Evolutionary conservation across 2,113 vertebrate genomes (phyloP).

Genomic region (Corvus moneduloides): DNA sequence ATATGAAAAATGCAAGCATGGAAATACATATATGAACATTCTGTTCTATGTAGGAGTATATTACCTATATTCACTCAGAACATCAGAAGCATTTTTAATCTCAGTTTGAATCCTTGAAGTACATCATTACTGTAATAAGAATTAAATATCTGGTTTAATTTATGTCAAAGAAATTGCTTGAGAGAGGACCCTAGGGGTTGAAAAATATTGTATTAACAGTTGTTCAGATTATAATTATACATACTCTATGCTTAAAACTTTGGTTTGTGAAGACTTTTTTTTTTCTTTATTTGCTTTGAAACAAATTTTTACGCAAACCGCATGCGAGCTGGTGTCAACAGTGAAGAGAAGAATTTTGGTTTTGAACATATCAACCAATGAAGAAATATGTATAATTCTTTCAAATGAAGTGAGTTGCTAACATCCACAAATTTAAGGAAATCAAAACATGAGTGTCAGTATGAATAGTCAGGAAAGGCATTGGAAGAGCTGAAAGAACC

Average conservation of each 20-base stretch:
- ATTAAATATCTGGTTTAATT: background rate
- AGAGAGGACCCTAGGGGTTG: background rate
- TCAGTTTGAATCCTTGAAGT: background rate
- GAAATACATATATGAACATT: background rate
- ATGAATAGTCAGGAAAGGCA: background rate
- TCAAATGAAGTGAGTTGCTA: background rate
- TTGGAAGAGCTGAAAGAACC: background rate
- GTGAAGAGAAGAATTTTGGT: background rate
- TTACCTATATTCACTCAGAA: constrained; percentile 1
- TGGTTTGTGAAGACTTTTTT: background rate
- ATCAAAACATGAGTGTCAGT: background rate
- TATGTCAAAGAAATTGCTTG: background rate
- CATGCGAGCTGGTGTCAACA: background rate
- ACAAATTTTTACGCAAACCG: background rate
- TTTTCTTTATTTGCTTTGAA: background rate
- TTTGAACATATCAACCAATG: background rate
- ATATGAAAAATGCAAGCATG: background rate
- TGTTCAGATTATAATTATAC: background rate
- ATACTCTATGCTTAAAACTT: background rate
- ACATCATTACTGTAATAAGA: background rate
- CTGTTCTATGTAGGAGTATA: background rate
- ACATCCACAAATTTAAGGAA: background rate
- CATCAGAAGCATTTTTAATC: background rate
- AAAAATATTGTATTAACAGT: background rate
- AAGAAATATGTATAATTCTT: background rate